A percentile compares a stretch with the other conserved stretches of the same genome.
Evolutionary conservation across 2,797 vertebrate genomes (phyloP).

Genomic region (Spinus pinus): DNA sequence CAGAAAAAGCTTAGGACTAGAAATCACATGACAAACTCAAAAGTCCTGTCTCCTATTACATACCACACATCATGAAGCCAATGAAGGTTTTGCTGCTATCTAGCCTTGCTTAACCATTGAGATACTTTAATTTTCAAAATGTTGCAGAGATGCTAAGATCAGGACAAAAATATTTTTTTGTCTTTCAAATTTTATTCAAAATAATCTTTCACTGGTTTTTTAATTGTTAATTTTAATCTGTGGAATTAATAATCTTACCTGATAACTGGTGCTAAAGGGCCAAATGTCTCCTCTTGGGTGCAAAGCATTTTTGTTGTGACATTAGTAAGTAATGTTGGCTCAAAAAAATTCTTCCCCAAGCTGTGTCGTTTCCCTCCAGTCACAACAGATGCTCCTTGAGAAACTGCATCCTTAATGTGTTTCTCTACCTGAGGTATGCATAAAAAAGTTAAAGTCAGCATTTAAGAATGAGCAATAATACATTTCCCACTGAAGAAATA

Average conservation of each 20-base stretch:
- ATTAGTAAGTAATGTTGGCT: slow-evolving; percentile 88
- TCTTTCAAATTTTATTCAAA: background rate
- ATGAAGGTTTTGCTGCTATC: background rate
- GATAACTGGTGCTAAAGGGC: slow-evolving; percentile 90
- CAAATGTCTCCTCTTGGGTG: slow-evolving; percentile 89
- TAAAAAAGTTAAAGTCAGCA: background rate
- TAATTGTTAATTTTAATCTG: background rate
- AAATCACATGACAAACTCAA: background rate
- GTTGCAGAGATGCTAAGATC: background rate
- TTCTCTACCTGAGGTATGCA: slow-evolving; percentile 80
- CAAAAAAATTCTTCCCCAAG: slow-evolving; percentile 86
- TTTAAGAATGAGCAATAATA: background rate
- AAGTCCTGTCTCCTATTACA: background rate
- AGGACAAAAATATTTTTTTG: background rate
- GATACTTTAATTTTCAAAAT: background rate
- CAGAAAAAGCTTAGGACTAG: background rate
- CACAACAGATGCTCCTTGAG: slow-evolving; percentile 84
- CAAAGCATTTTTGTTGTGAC: slow-evolving; percentile 91
- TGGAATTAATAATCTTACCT: slow-evolving; percentile 75
- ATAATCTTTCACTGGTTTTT: background rate
- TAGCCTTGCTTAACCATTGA: background rate
- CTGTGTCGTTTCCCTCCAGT: slow-evolving; percentile 87
- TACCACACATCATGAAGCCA: background rate
- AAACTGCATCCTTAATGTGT: slow-evolving; percentile 87
- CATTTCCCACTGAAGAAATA: background rate